Conservation (phyloP, 2,113 vertebrate species). For the Cryptoleucopteryx plumbea region DNA sequence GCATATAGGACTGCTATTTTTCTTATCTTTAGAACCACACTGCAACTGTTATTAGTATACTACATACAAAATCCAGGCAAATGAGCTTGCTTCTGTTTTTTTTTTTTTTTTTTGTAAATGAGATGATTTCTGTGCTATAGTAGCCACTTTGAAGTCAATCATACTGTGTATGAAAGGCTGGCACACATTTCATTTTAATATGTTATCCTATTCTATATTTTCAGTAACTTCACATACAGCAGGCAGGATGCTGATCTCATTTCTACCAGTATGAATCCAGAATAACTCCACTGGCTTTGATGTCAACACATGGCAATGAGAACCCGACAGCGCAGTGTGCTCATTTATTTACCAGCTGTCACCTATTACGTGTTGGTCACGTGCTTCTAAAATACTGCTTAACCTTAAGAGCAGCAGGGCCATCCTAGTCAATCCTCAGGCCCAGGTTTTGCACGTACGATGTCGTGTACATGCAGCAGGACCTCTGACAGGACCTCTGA, state of each 20-base stretch:
- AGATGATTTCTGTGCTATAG: neutral
- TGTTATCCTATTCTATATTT: neutral
- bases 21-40: neutral
- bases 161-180: neutral
- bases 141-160: neutral
- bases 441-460: neutral
- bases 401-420: neutral
- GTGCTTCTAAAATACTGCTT: neutral
- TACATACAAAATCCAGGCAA: neutral
- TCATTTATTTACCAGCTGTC: neutral
- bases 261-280: neutral
- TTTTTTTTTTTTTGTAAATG: neutral
- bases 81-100: neutral
- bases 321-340: neutral
- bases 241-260: neutral
- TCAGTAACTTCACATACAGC: neutral
- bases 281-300: neutral
- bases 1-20: neutral
- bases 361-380: neutral
- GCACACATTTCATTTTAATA: neutral
- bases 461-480: fast-evolving
- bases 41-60: neutral
- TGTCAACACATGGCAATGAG: neutral
- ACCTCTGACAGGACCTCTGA: neutral
- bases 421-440: neutral